Evolutionary conservation across 2,888 invertebrate species (phyloP).

Genomic region (Drosophila flavopinicola): DNA sequence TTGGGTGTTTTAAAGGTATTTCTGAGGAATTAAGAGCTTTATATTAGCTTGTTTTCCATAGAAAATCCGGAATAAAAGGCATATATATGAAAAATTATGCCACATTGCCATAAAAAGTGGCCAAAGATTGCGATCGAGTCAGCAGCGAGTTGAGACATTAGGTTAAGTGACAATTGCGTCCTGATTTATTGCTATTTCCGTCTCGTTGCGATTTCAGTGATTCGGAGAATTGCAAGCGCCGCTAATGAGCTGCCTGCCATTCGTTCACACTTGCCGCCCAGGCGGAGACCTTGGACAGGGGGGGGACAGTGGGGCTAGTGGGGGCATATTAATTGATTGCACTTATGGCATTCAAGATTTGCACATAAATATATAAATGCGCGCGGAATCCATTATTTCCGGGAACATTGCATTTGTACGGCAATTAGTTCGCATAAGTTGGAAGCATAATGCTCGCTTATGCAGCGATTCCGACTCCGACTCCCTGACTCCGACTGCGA

Average conservation of each 20-base stretch:
- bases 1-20: no score
- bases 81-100: no score
- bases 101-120: slow-evolving; percentile 15
- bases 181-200: slow-evolving; percentile 83
- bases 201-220: slow-evolving; percentile 82
- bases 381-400: slow-evolving; percentile 79
- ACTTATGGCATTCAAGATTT: slow-evolving; percentile 70
- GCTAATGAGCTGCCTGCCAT: slow-evolving; percentile 75
- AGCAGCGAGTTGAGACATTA: slow-evolving; percentile 57
- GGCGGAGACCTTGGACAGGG: background rate
- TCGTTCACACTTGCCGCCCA: slow-evolving; percentile 52
- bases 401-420: slow-evolving; percentile 84
- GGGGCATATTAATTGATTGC: slow-evolving; percentile 74
- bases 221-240: slow-evolving; percentile 83
- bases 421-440: slow-evolving; percentile 81
- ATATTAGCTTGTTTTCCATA: no score
- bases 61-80: background rate
- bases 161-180: slow-evolving; percentile 69
- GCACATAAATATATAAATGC: slow-evolving; percentile 26
- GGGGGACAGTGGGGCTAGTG: slow-evolving; percentile 12
- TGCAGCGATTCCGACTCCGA: no score
- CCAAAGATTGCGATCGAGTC: slow-evolving; percentile 8
- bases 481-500: slow-evolving; percentile 14
- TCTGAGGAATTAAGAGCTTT: no score
- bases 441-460: slow-evolving; percentile 53